Evolutionary conservation across 1,140 invertebrate species (phyloP), one percentile per base, ranked within the genome.

Genomic region (Solenopsis invicta): DNA sequence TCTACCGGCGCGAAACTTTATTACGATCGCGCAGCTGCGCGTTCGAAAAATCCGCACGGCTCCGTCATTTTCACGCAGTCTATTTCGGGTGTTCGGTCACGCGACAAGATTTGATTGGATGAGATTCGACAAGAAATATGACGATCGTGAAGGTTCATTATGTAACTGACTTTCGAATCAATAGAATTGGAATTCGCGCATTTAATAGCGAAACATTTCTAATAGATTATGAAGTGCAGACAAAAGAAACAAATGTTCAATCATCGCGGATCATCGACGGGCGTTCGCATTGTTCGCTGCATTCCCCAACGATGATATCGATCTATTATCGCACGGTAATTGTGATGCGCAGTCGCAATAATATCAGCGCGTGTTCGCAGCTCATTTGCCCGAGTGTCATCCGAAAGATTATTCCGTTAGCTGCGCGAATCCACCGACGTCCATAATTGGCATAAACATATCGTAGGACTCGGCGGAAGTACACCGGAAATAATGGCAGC

Each of bases 391-490:
- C 69, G 77, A 56, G 71, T 21, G 80, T 84, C 80, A 84, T 54
- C 37, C 54, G 80, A 84, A 84, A 84, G 69, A 84, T 84, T 84
- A 84, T 84, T 48, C 54, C 71, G 80, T 84, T 84, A 84, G 54
- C 66, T 74, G 56, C 13, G 50, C 80, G 41, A 61, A 50, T 84
- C 29, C 24, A 75, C 41, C 54, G 24, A 75, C 54, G 69, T 50
- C 29, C 41, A 29, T 84, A 84, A 84, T 84, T 84, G 69, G 69
- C 80, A 84, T 84, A 84, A 84, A 84, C 80, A 84, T 75, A 84
- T 84, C 67, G 69, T 56, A 37, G 67, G 80, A 74, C 54, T 72
- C 18, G 69, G 24, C 80, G 80, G 80, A 84, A 84, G 75, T 85
- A 48, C 48, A 56, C 74, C 72, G 72, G 72, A 85, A 85, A 80